Base-by-base conservation (phyloP, 2,797 vertebrate species). In the Hylomyscus alleni region DNA sequence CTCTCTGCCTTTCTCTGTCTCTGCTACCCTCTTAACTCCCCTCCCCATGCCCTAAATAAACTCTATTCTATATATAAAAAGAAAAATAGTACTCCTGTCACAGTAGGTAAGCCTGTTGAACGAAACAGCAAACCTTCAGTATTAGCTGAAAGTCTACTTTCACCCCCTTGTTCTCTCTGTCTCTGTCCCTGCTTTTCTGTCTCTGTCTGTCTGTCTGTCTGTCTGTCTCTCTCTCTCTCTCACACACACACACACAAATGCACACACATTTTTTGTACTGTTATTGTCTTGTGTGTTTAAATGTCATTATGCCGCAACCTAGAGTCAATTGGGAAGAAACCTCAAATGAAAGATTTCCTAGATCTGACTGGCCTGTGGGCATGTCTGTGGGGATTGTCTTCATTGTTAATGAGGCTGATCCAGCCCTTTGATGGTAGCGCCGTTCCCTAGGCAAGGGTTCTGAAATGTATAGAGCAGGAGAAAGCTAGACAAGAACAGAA, bases 61-160 rank as follows among this genome's bases (percentile, higher is more conserved):
- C n/a, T n/a, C n/a, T n/a, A n/a, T n/a, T n/a, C n/a, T n/a, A n/a
- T n/a, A n/a, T n/a, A n/a, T n/a, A n/a, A n/a, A n/a, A 50, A 81
- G 72, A 84, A 97, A 90, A 97, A 91, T 96, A 91, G 90, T 97
- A 86, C 72, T 97, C 72, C 94, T 94, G 94, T 97, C 96, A 97
- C 90, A 91, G 84, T 94, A 97, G 76, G 58, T 85, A 93, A 93
- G 44, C 34, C 93, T 93, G 31, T 86, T 29, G 80, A 44, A 44
- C 44, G 44, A 97, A 98, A 97, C 94, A 96, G 90, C 82, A 78
- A 97, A 37, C 37, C 73, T 65, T 86, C 2, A n/a, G 31, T 5
- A 75, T 22, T 83, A 84, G 20, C 13, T 75, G 29, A 91, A 98
- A 82, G 67, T 60, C 97, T 96, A n/a, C 54, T 80, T 10, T 9